A percentile compares a stretch with the other conserved stretches of the same genome.
phyloP scores from a whole-genome alignment of 2,113 vertebrate species.

The Hystrix cristata region DNA sequence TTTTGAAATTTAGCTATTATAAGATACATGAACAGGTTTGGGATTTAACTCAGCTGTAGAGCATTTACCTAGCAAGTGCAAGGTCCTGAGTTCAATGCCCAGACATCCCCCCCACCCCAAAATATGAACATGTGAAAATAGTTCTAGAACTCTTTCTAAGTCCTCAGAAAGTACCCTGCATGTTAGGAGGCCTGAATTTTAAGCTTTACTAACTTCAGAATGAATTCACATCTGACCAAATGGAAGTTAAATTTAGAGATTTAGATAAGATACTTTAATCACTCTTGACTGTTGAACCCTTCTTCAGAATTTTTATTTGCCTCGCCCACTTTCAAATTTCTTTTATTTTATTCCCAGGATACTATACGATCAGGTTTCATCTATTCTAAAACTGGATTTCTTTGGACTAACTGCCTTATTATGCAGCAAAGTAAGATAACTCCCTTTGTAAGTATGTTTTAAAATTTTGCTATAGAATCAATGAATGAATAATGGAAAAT shows the following conservation, averaged over 20 bases:
- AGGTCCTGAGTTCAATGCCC: too few relatives aligned
- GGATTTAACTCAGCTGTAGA: too few relatives aligned
- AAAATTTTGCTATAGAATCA: neutral
- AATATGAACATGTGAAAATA: neutral
- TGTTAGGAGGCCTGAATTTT: neutral
- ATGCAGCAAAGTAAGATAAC: neutral
- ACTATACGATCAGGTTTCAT: neutral
- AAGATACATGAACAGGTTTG: neutral
- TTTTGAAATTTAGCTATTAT: neutral
- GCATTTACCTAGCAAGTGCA: too few relatives aligned
- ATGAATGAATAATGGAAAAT: neutral
- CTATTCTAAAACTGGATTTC: neutral
- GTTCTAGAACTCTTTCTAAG: neutral
- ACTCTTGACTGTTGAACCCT: rapidly evolving
- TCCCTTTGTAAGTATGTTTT: neutral
- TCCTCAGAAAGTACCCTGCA: neutral
- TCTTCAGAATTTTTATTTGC: neutral
- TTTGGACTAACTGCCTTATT: neutral
- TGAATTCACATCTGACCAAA: neutral
- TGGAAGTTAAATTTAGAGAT: neutral
- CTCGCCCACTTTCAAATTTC: neutral
- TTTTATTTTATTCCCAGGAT: neutral
- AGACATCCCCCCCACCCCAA: too few relatives aligned
- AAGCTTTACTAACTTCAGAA: neutral
- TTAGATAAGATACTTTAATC: neutral